Conservation (phyloP, 2,888 invertebrate species). For the Smittia aterrima region DNA sequence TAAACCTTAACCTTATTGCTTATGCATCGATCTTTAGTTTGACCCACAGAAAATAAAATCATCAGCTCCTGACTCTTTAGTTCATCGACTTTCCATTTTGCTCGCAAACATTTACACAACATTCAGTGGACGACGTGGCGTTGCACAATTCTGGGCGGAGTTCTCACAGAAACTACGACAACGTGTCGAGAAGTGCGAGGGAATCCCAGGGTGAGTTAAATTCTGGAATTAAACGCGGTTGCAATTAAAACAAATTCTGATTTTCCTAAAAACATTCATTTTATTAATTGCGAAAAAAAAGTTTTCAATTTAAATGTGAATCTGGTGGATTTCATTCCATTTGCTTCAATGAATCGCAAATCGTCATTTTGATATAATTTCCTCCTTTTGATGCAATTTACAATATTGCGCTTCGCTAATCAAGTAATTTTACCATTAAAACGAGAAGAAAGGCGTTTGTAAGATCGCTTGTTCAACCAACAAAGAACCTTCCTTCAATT, state of each 20-base stretch:
- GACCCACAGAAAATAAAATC: conserved; percentile 66
- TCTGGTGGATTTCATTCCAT: no score
- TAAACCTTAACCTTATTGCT: not conserved
- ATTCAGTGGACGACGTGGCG: conserved; percentile 69
- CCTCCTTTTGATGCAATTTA: no score
- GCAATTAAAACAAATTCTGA: not conserved
- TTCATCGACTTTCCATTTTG: conserved; percentile 76
- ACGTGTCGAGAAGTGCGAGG: conserved; percentile 78
- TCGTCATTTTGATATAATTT: no score
- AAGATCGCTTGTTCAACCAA: not conserved
- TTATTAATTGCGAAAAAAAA: not conserved
- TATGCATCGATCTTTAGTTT: conserved; percentile 50
- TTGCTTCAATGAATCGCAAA: no score
- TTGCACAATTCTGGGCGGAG: conserved; percentile 92
- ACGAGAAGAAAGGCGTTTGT: not conserved
- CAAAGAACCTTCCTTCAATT: not conserved
- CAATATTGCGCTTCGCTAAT: no score
- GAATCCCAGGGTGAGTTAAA: conserved; percentile 78
- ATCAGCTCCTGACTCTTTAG: conserved; percentile 72
- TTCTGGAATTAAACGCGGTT: not conserved
- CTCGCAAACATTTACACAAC: conserved; percentile 71
- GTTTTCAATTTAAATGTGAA: no score
- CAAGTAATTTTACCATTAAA: no score
- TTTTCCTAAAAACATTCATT: not conserved
- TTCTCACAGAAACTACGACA: conserved; percentile 86